Conservation (phyloP, 2,113 vertebrate genomes). For the Tamias sibiricus region DNA sequence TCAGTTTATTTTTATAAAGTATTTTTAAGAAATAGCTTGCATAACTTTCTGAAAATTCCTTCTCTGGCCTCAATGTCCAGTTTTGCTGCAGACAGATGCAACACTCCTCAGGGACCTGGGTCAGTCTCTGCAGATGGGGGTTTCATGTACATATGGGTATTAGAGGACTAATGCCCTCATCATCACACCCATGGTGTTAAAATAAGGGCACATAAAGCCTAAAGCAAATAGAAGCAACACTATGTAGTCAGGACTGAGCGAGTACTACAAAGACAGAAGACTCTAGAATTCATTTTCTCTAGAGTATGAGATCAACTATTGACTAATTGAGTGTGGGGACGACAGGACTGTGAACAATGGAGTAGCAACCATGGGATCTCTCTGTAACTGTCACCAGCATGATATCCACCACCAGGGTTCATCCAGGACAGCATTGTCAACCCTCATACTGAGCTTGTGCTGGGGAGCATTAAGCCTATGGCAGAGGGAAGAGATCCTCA, state of each 20-base stretch:
- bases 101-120: background rate
- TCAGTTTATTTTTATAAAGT: background rate
- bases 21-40: background rate
- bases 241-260: fast-evolving
- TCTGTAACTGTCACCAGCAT: fast-evolving
- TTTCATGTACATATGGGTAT: background rate
- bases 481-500: background rate
- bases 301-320: background rate
- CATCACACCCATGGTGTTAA: background rate
- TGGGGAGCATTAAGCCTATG: background rate
- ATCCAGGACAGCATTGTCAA: background rate
- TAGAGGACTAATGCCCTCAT: background rate
- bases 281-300: background rate
- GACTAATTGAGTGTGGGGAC: too few relatives aligned
- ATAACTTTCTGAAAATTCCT: conserved; percentile 15
- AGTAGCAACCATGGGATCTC: background rate
- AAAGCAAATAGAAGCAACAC: background rate
- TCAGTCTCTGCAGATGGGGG: background rate
- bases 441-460: background rate
- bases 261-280: background rate
- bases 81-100: background rate
- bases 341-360: background rate
- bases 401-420: background rate
- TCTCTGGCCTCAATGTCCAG: background rate
- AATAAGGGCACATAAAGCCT: background rate